Evolutionary conservation across 2,888 invertebrate genomes (phyloP).

Genomic region (Hipparchia semele): DNA sequence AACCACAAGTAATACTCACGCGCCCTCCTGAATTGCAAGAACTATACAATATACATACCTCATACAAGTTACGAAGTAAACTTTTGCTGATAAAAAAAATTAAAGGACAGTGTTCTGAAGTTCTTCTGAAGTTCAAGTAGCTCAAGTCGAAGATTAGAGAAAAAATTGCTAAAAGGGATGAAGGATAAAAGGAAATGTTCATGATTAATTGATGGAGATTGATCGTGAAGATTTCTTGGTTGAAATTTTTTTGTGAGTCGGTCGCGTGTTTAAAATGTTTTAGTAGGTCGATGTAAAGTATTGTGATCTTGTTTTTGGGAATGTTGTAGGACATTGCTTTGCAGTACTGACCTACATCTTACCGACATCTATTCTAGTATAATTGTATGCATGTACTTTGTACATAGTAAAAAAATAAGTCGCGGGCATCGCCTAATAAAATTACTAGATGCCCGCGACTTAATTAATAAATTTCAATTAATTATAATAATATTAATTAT

Average conservation of each 20-base stretch:
- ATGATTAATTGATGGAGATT: constrained; percentile 28
- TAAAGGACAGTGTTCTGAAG: constrained; percentile 1
- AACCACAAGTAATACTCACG: no score
- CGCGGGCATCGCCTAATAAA: no score
- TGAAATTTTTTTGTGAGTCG: constrained; percentile 7
- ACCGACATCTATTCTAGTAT: no score
- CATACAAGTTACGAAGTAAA: no score
- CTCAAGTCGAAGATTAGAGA: constrained; percentile 5
- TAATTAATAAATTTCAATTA: no score
- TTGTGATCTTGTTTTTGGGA: neutral
- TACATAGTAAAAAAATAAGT: no score
- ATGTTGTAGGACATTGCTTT: neutral
- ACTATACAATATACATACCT: no score
- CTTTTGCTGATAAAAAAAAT: neutral
- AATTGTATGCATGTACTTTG: no score
- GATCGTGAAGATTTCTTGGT: constrained; percentile 12
- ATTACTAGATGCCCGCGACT: no score
- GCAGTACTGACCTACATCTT: no score
- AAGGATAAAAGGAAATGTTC: constrained; percentile 22
- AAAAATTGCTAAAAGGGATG: constrained; percentile 19
- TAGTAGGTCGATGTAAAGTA: neutral
- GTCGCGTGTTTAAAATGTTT: neutral
- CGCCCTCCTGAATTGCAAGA: no score
- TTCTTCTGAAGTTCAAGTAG: constrained; percentile 6
- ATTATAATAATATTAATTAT: neutral